phyloP scores from a whole-genome alignment of 2,888 invertebrate species.

The Andrena minutula region DNA sequence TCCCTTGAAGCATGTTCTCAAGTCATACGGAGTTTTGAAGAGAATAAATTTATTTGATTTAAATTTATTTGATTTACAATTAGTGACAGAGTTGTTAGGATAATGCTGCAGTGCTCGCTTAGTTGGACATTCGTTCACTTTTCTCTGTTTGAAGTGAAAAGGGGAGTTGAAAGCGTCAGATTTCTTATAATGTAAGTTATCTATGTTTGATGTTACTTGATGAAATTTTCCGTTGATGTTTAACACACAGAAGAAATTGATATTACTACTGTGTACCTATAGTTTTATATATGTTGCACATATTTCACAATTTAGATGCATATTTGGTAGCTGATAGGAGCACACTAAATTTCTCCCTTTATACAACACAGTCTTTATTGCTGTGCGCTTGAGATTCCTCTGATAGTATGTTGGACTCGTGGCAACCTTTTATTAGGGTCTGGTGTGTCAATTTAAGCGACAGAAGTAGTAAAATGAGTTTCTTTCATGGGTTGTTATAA shows the following conservation, averaged over 20 bases:
- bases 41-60: too few relatives aligned
- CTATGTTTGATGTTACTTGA: too few relatives aligned
- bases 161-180: too few relatives aligned
- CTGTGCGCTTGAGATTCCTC: constrained; percentile 35
- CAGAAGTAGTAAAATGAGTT: constrained; percentile 18
- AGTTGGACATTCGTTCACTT: too few relatives aligned
- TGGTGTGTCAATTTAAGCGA: constrained; percentile 6
- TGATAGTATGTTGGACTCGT: constrained; percentile 18
- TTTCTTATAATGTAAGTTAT: too few relatives aligned
- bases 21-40: too few relatives aligned
- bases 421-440: constrained; percentile 25
- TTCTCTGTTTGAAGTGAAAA: too few relatives aligned
- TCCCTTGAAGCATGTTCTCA: too few relatives aligned
- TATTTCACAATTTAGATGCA: constrained; percentile 25
- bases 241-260: constrained; percentile 25
- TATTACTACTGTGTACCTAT: constrained; percentile 28
- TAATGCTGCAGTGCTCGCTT: too few relatives aligned
- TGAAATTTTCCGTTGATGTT: too few relatives aligned
- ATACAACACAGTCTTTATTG: constrained; percentile 34
- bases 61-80: too few relatives aligned
- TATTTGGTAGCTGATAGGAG: constrained; percentile 27
- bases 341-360: constrained; percentile 40
- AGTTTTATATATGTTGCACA: constrained; percentile 14
- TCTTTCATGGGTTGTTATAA: not conserved
- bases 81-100: too few relatives aligned